Evolutionary conservation across 2,888 invertebrate genomes (phyloP).

Genomic region (Trichogramma dendrolimi): DNA sequence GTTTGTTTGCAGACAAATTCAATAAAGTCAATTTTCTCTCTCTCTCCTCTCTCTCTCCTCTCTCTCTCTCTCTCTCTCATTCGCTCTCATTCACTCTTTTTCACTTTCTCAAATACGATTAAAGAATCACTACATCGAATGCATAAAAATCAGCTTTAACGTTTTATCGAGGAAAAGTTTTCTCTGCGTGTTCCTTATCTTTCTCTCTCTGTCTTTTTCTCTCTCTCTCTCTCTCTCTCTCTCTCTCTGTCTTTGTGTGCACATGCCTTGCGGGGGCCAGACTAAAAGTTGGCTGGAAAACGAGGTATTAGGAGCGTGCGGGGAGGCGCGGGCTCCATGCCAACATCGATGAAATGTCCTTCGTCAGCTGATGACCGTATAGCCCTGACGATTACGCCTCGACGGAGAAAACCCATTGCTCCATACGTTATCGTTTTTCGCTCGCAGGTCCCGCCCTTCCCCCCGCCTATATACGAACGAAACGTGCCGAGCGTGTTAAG

Average conservation of each 20-base stretch:
- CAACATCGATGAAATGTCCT: conserved; percentile 23
- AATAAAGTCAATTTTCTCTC: conserved; percentile 13
- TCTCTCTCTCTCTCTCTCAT: no score
- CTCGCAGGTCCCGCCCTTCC: no score
- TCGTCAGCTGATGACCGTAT: conserved; percentile 27
- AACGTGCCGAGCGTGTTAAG: no score
- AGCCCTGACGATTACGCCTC: neutral
- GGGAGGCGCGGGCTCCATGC: conserved; percentile 21
- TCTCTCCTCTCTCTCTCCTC: no score
- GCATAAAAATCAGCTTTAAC: conserved; percentile 27
- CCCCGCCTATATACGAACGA: no score
- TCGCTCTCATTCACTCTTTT: no score
- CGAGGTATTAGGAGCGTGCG: conserved; percentile 19
- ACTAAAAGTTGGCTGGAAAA: conserved; percentile 18
- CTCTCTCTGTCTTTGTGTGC: no score
- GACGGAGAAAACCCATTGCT: neutral
- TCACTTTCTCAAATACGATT: conserved; percentile 14
- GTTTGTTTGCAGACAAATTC: conserved; percentile 14
- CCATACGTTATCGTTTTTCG: no score
- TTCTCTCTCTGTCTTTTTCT: no score
- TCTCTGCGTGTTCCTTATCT: neutral
- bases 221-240: conserved; percentile 1
- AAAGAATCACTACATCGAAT: conserved; percentile 20
- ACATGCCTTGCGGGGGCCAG: neutral
- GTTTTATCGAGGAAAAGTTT: conserved; percentile 19